Percentiles rank a stretch among this genome's conserved stretches.
phyloP scores from a whole-genome alignment of 2,797 vertebrate species.

The Parauchenoglanis punctatus region DNA sequence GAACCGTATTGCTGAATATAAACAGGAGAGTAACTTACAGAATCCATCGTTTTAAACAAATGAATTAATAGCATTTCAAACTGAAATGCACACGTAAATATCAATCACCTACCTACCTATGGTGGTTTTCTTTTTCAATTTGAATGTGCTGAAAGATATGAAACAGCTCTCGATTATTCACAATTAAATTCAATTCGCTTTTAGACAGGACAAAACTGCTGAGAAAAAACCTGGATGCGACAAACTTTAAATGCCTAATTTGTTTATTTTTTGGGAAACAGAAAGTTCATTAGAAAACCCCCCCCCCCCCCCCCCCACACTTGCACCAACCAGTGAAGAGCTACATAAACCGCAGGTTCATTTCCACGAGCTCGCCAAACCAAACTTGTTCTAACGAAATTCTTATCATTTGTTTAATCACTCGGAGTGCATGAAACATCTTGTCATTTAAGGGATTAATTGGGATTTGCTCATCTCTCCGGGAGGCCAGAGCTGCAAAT shows the following conservation, averaged over 20 bases:
- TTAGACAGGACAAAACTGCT: too few species aligned
- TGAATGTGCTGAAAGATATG: not conserved
- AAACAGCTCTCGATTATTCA: too few species aligned
- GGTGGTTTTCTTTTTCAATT: not conserved
- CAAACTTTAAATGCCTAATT: not conserved
- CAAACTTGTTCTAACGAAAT: constrained; percentile 17
- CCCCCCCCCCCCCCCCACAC: not conserved
- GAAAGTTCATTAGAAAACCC: not conserved
- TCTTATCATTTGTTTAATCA: constrained; percentile 16
- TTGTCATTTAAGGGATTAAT: constrained; percentile 40
- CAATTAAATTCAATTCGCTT: too few species aligned
- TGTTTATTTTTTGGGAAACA: not conserved
- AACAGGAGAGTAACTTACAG: not conserved
- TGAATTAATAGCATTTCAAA: not conserved
- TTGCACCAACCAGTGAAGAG: not conserved
- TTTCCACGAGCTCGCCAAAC: not conserved
- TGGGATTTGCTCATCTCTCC: constrained; percentile 42
- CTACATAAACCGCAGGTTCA: not conserved
- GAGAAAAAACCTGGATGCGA: too few species aligned
- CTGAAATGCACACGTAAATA: not conserved
- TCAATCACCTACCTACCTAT: not conserved
- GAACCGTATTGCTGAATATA: not conserved
- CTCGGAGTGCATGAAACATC: constrained; percentile 24
- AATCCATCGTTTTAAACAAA: not conserved
- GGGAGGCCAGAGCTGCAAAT: constrained; percentile 25